These are phyloP conservation scores for Girardinichthys multiradiatus DNA, from an alignment of 2,113 vertebrate species.

Conservation along the genomic window DNA sequence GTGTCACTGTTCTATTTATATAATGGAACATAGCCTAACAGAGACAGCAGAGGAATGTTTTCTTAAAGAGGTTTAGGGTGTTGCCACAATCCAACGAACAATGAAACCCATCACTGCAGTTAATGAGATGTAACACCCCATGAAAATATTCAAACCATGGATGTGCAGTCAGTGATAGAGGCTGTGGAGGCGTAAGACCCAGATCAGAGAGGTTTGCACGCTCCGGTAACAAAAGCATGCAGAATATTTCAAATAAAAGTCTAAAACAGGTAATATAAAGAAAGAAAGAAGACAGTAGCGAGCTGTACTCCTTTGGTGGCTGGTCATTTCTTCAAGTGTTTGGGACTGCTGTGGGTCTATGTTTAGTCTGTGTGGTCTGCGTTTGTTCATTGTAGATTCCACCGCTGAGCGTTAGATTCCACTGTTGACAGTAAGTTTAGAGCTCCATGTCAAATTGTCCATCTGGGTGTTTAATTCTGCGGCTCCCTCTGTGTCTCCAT, in stretches of 20 bases:
- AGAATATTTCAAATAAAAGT: conserved; percentile 20
- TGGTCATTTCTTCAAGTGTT: conserved; percentile 65
- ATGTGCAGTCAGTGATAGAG: not conserved
- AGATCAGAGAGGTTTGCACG: conserved; percentile 4
- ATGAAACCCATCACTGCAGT: conserved; percentile 30
- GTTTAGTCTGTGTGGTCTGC: conserved; percentile 79
- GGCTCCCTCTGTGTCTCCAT: conserved; percentile 68
- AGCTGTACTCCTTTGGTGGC: conserved; percentile 67
- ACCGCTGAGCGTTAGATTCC: conserved; percentile 78
- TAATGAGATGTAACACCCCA: conserved; percentile 30
- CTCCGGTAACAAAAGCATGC: not conserved
- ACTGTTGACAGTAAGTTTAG: conserved; percentile 81
- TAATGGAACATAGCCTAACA: conserved; percentile 15
- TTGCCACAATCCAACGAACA: conserved; percentile 43
- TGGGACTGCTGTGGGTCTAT: conserved; percentile 72
- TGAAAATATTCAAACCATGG: conserved; percentile 23
- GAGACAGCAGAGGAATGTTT: conserved; percentile 41
- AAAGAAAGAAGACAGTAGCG: conserved; percentile 59
- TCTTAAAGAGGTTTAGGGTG: conserved; percentile 31
- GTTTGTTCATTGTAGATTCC: conserved; percentile 80
- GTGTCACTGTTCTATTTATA: conserved; percentile 56
- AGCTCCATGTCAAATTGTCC: conserved; percentile 78
- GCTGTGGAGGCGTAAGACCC: conserved; percentile 7
- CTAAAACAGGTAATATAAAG: conserved; percentile 34
- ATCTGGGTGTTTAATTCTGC: conserved; percentile 77